Evolutionary conservation across 2,113 vertebrate species (phyloP).

Genomic region (Ceratotherium simum): DNA sequence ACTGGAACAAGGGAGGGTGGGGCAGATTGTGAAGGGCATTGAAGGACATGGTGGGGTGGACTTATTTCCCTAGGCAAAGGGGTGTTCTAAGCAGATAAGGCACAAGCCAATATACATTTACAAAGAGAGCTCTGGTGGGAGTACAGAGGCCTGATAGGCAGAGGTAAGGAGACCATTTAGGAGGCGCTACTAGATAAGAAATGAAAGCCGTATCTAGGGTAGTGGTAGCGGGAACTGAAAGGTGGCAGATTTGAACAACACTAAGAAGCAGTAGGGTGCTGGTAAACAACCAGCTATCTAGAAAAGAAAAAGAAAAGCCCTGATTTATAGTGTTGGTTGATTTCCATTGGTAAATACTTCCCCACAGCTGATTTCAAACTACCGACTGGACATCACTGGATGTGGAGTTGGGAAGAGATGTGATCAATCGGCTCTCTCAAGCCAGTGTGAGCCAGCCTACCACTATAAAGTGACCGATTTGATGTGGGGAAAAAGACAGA

Average conservation of each 20-base stretch:
- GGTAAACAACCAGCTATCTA: neutral
- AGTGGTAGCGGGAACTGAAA: neutral
- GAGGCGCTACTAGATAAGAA: conserved; percentile 12
- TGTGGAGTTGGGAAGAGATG: neutral
- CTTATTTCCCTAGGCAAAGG: neutral
- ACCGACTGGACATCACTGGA: neutral
- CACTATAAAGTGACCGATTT: neutral
- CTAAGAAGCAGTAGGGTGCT: neutral
- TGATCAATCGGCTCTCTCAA: neutral
- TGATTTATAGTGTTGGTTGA: neutral
- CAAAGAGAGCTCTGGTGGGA: neutral
- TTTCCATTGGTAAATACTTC: neutral
- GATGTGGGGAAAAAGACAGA: neutral
- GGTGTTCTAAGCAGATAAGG: conserved; percentile 18
- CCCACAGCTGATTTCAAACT: neutral
- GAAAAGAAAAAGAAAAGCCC: neutral
- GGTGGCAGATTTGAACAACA: neutral
- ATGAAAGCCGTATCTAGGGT: neutral
- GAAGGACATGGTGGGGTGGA: neutral
- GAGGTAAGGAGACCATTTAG: conserved; percentile 25
- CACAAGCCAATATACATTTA: conserved; percentile 15
- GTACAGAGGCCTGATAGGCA: neutral
- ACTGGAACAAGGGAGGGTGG: neutral
- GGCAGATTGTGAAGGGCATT: neutral
- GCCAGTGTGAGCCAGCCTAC: neutral